Base-by-base conservation (phyloP, 2,888 invertebrate genomes). In the Litoditis marina region DNA sequence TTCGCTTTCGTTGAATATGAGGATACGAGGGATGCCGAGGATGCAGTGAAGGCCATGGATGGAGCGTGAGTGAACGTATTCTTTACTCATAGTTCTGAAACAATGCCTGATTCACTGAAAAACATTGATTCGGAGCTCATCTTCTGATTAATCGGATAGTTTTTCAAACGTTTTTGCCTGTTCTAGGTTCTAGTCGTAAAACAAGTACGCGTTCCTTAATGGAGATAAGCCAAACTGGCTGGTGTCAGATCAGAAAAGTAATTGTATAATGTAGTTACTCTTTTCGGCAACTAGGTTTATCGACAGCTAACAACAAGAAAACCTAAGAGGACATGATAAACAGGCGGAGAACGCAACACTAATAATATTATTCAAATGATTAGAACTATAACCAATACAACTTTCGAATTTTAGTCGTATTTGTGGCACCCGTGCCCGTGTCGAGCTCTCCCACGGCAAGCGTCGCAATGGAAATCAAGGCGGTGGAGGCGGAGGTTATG, bases 11-110 rank as follows among this genome's bases (percentile, higher is more conserved):
- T 85, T 5, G 84, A 84, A 65, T 85, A 82, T 77, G 84, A 84
- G 66, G 92, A 92, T 82, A 88, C 90, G n/a, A 86, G 92, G 68
- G 92, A 92, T 80, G 84, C 84, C 32, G 83, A 84, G 65, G 85
- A 85, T 77, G 84, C 85, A 27, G 83, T 83, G 3, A 77, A 82
- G 54, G 83, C 78, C 6, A 65, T 85, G 58, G 85, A 85, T 78
- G 85, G 85, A 76, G 79, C 88, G 90, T 90, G 86, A 87, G 89
- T 65, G 50, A n/a, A n/a, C n/a, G n/a, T n/a, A n/a, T n/a, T n/a
- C n/a, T n/a, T n/a, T n/a, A n/a, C n/a, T 27, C 1, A 19, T 8
- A 31, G 13, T 57, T 16, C 19, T 11, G n/a, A 66, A 1, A 39
- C 19, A 36, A 1, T 36, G 39, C 13, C 39, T 36, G 39, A 36